Percentiles rank a stretch among this genome's conserved stretches.
These are phyloP conservation scores for Amblyopsis rosae DNA, from an alignment of 2,113 vertebrate genomes.

Conservation along the genomic window DNA sequence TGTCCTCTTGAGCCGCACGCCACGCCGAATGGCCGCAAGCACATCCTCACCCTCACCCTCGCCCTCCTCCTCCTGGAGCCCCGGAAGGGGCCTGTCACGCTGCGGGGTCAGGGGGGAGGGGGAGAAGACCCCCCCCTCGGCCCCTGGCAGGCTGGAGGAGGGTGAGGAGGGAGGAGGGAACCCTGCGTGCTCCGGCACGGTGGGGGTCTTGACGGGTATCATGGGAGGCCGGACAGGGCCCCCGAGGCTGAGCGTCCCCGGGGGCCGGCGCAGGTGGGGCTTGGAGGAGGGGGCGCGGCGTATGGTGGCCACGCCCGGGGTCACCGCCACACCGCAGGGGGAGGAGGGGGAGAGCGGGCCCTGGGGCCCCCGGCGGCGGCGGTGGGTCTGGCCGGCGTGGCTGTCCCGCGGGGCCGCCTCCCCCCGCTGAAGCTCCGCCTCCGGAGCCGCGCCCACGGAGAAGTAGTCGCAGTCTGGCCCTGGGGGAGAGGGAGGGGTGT, in stretches of 20 bases:
- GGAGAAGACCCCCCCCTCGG: not conserved
- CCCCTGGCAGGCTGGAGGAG: constrained; percentile 36
- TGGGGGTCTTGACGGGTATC: constrained; percentile 93
- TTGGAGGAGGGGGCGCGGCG: constrained; percentile 94
- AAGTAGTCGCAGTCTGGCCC: constrained; percentile 94
- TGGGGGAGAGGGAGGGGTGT: constrained; percentile 36
- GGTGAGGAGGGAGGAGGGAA: constrained; percentile 41
- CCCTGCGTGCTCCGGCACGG: constrained; percentile 83
- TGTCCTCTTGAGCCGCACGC: constrained; percentile 88
- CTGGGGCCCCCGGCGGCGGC: constrained; percentile 70
- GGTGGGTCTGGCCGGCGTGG: constrained; percentile 88
- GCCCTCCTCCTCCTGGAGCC: constrained; percentile 63
- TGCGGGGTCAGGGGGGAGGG: constrained; percentile 70
- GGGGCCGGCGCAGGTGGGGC: constrained; percentile 84
- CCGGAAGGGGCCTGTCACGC: constrained; percentile 60
- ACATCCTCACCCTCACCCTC: constrained; percentile 83
- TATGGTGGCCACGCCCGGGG: constrained; percentile 91
- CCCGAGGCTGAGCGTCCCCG: constrained; percentile 72
- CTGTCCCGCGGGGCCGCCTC: constrained; percentile 86
- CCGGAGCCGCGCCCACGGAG: constrained; percentile 85
- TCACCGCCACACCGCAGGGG: constrained; percentile 78
- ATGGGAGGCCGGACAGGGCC: constrained; percentile 47
- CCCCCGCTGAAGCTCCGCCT: constrained; percentile 76
- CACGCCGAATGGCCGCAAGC: constrained; percentile 87
- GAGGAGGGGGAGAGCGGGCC: constrained; percentile 75